Conservation (phyloP, 2,113 vertebrate species). For the Prionailurus bengalensis region DNA sequence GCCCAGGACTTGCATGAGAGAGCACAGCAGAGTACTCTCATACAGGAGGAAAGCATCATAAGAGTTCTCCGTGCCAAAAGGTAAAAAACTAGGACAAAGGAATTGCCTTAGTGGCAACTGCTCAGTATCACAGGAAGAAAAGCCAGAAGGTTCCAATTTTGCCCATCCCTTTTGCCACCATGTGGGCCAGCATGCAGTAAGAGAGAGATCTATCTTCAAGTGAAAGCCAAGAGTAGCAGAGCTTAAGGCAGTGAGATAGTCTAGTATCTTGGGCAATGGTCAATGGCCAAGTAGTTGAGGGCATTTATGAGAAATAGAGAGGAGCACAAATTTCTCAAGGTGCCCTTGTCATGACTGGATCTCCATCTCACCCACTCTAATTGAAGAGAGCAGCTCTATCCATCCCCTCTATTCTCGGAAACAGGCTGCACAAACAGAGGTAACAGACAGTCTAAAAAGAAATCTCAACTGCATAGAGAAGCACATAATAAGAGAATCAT, state of each 20-base stretch:
- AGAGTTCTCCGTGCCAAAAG: background rate
- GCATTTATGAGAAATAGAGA: background rate
- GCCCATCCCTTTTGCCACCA: background rate
- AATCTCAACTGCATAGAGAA: background rate
- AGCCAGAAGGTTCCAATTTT: background rate
- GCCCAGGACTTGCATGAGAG: background rate
- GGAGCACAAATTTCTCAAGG: background rate
- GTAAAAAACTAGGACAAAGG: background rate
- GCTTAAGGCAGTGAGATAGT: background rate
- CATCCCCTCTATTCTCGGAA: background rate
- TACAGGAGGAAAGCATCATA: background rate
- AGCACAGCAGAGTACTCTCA: background rate
- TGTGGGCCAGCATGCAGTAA: background rate
- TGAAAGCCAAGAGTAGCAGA: background rate
- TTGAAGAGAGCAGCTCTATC: background rate
- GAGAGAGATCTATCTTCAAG: background rate
- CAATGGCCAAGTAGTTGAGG: background rate
- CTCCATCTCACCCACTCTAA: background rate
- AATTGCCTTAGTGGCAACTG: background rate
- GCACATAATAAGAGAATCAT: background rate
- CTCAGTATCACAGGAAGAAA: background rate
- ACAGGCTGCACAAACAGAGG: background rate
- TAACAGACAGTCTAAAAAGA: background rate
- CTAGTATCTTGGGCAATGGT: background rate
- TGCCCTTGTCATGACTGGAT: background rate